These are phyloP conservation scores for Enhydra lutris DNA, from an alignment of 2,113 vertebrate species.

Conservation along the genomic window DNA sequence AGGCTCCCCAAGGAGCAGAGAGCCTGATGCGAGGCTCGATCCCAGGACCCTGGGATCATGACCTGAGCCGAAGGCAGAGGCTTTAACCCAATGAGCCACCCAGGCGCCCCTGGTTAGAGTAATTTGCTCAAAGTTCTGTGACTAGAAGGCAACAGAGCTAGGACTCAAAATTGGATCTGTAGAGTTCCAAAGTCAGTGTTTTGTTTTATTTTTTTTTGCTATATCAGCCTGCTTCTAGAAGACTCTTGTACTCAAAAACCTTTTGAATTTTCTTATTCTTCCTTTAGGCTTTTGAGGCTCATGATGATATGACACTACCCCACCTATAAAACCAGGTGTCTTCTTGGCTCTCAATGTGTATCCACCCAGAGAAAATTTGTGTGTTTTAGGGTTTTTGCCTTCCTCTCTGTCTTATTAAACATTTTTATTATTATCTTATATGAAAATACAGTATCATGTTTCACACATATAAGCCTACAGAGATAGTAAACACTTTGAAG, in stretches of 20 bases:
- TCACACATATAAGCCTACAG: not conserved
- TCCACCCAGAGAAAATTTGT: not conserved
- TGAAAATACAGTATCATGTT: not conserved
- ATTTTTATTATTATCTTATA: not conserved
- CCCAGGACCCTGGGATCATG: no score
- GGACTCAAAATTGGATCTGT: not conserved
- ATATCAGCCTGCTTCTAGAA: not conserved
- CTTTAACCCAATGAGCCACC: no score
- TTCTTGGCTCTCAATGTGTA: not conserved
- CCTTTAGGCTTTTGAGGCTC: not conserved
- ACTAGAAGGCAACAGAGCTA: not conserved
- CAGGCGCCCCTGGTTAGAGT: not conserved
- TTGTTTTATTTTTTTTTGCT: not conserved
- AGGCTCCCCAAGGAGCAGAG: no score
- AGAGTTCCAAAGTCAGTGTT: not conserved
- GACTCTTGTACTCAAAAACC: not conserved
- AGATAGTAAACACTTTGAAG: not conserved
- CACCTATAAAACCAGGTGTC: not conserved
- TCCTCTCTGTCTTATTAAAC: not conserved
- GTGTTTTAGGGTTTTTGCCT: not conserved
- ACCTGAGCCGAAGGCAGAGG: no score
- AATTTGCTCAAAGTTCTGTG: not conserved
- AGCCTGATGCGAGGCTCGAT: no score
- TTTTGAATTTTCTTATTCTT: not conserved
- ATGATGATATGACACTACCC: not conserved